A percentile compares a stretch with the other conserved stretches of the same genome.
These are phyloP conservation scores for Tichodroma muraria DNA, from an alignment of 2,113 vertebrate genomes.

Conservation along the genomic window DNA sequence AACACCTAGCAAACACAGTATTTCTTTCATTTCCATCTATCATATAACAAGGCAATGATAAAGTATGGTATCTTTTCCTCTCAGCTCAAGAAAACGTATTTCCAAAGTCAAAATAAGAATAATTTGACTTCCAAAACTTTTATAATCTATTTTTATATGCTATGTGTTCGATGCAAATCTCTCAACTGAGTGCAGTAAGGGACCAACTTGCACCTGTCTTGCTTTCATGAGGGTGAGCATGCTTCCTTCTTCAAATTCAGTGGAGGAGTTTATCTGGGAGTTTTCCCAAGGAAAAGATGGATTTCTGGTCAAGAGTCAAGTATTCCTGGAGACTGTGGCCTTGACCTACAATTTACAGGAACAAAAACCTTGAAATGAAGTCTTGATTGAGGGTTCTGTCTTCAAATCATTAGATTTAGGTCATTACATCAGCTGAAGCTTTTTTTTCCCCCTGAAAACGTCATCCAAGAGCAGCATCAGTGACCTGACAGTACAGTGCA, in stretches of 20 bases:
- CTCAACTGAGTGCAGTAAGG: background rate
- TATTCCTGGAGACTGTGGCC: background rate
- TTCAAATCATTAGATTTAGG: background rate
- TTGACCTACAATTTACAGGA: background rate
- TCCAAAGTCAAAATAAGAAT: background rate
- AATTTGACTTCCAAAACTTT: background rate
- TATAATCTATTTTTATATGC: background rate
- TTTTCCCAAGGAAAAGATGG: background rate
- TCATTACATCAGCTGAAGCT: background rate
- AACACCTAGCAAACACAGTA: background rate
- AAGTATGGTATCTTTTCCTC: background rate
- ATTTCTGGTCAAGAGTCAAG: background rate
- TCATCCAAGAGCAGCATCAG: background rate
- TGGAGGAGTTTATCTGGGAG: background rate
- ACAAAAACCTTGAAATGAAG: background rate
- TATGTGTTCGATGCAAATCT: background rate
- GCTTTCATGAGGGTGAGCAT: background rate
- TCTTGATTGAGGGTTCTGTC: background rate
- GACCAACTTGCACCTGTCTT: background rate
- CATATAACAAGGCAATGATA: background rate
- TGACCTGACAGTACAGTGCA: background rate
- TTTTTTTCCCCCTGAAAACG: background rate
- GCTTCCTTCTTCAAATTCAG: background rate
- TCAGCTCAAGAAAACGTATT: background rate
- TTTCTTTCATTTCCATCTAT: conserved; percentile 34